Conservation (phyloP, 2,113 vertebrate species). For the Sinocyclocheilus anshuiensis region DNA sequence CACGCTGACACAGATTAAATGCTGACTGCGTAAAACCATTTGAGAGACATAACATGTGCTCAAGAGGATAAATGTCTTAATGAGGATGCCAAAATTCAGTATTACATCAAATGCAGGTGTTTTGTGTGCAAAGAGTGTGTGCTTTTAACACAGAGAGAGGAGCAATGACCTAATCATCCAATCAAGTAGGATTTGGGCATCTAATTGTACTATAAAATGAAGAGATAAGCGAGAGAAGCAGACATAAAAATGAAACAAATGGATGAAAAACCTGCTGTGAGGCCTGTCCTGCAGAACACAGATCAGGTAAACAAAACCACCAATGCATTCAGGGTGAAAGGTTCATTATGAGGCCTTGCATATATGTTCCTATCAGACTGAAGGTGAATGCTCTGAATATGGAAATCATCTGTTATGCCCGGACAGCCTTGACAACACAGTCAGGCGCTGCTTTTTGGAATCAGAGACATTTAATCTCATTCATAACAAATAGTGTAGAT, state of each 20-base stretch:
- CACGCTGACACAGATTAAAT: constrained; percentile 13
- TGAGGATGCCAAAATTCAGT: constrained; percentile 17
- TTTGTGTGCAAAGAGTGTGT: not conserved
- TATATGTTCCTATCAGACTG: constrained; percentile 2
- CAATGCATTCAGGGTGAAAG: not conserved
- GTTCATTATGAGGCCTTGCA: not conserved
- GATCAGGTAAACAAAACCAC: constrained; percentile 23
- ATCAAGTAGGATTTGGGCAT: not conserved
- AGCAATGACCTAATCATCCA: not conserved
- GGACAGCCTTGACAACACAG: constrained; percentile 14
- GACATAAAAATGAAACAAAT: not conserved
- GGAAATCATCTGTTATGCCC: constrained; percentile 12
- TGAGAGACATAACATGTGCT: constrained; percentile 7
- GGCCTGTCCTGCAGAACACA: constrained; percentile 10
- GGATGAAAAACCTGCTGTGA: not conserved
- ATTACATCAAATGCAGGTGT: constrained; percentile 16
- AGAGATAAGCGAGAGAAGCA: not conserved
- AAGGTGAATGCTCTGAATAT: constrained; percentile 24
- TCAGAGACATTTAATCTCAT: not conserved
- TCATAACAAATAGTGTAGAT: not conserved
- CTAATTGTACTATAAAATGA: not conserved
- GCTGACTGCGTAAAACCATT: constrained; percentile 30
- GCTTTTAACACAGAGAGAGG: not conserved
- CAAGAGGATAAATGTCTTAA: constrained; percentile 40
- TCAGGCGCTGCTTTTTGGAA: not conserved